Evolutionary conservation across 2,888 invertebrate genomes (phyloP).

Genomic region (Toxonevra muliebris): DNA sequence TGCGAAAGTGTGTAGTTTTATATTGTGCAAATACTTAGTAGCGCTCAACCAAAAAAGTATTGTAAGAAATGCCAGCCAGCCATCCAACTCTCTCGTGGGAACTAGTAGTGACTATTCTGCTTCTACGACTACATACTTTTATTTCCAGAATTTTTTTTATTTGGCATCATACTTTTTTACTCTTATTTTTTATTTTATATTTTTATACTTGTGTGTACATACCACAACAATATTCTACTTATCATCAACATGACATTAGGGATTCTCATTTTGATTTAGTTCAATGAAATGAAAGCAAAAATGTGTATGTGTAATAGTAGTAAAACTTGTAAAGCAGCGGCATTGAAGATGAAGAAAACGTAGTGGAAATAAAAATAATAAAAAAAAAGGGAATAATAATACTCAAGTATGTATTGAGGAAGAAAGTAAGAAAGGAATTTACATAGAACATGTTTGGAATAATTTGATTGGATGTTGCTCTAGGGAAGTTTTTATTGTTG

Average conservation of each 20-base stretch:
- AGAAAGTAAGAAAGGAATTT: slow-evolving; percentile 26
- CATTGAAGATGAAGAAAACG: slow-evolving; percentile 4
- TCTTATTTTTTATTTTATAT: slow-evolving; percentile 2
- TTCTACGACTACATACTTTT: slow-evolving; percentile 10
- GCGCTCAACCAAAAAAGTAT: no score
- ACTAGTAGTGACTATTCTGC: not conserved
- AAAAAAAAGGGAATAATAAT: slow-evolving; percentile 1
- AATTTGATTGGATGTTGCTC: slow-evolving; percentile 39
- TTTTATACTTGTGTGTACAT: slow-evolving; percentile 10
- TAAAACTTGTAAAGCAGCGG: not conserved
- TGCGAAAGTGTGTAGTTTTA: no score
- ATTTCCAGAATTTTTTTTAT: not conserved
- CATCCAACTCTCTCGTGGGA: not conserved
- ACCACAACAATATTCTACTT: slow-evolving; percentile 34
- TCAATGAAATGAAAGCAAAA: slow-evolving; percentile 34
- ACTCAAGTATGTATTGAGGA: slow-evolving; percentile 5
- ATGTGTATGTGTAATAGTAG: not conserved
- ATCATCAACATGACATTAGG: slow-evolving; percentile 40
- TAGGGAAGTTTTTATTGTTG: slow-evolving; percentile 24
- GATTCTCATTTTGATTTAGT: slow-evolving; percentile 39
- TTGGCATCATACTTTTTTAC: not conserved
- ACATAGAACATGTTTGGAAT: slow-evolving; percentile 39
- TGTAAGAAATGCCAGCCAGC: no score
- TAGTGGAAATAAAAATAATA: slow-evolving; percentile 1
- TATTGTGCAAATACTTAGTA: no score